Evolutionary conservation across 2,797 vertebrate species (phyloP).

Genomic region (Spinibarbus caldwelli): DNA sequence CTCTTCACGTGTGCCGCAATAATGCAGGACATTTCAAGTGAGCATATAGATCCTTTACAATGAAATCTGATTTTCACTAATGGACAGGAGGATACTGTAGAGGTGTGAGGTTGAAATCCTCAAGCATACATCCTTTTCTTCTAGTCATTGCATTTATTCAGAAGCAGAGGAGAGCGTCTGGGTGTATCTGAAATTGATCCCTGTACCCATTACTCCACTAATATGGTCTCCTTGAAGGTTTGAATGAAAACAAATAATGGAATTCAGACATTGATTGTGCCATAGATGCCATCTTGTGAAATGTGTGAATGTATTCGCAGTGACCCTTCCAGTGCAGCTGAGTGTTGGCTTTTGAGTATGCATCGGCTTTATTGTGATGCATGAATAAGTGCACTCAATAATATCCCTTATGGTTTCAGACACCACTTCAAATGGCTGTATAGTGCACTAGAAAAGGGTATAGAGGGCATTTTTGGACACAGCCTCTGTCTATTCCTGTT

Average conservation of each 20-base stretch:
- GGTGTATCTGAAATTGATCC: neutral
- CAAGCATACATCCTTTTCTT: neutral
- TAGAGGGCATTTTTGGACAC: neutral
- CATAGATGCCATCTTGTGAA: neutral
- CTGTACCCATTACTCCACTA: neutral
- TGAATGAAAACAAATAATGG: neutral
- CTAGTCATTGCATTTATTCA: neutral
- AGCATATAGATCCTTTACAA: neutral
- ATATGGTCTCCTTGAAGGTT: neutral
- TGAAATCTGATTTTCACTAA: neutral
- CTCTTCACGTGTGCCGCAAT: constrained; percentile 14
- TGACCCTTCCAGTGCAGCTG: neutral
- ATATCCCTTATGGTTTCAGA: neutral
- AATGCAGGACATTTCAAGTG: constrained; percentile 14
- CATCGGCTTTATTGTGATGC: neutral
- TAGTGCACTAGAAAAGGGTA: neutral
- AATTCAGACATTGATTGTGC: neutral
- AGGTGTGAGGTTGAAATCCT: neutral
- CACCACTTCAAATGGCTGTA: neutral
- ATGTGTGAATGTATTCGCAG: neutral
- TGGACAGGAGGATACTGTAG: neutral
- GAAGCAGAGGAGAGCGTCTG: neutral
- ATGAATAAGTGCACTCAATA: neutral
- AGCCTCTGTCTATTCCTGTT: constrained; percentile 24
- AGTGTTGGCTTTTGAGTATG: neutral